A percentile compares a stretch with the other conserved stretches of the same genome.
These are phyloP conservation scores for Saguinus midas DNA, from an alignment of 2,113 vertebrate species.

Conservation along the genomic window DNA sequence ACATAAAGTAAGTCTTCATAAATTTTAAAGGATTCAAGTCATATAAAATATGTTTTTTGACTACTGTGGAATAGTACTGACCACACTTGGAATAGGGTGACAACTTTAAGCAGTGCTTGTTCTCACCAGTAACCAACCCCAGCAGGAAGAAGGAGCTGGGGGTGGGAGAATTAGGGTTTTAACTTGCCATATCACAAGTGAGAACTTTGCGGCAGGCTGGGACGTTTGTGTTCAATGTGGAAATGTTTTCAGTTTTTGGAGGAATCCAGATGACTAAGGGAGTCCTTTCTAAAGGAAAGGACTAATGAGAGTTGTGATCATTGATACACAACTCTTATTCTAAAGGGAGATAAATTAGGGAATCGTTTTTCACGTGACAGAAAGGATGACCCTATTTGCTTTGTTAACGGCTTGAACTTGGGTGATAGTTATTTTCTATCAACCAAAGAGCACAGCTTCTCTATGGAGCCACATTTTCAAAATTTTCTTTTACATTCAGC, in stretches of 20 bases:
- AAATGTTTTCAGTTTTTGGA: conserved; percentile 8
- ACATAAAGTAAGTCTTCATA: neutral
- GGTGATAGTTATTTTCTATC: neutral
- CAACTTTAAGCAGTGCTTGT: neutral
- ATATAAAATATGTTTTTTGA: neutral
- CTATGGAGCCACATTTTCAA: neutral
- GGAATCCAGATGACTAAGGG: neutral
- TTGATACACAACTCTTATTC: neutral
- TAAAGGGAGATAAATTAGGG: neutral
- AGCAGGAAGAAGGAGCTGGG: neutral
- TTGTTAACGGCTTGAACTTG: neutral
- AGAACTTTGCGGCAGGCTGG: conserved; percentile 1
- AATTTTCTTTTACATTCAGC: neutral
- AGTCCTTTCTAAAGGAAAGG: neutral
- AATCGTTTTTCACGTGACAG: neutral
- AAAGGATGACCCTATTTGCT: neutral
- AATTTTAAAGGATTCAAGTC: neutral
- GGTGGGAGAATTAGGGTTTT: neutral
- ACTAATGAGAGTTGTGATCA: neutral
- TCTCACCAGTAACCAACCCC: neutral
- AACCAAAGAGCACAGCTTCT: neutral
- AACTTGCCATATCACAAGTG: neutral
- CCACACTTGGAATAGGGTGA: neutral
- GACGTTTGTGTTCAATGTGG: conserved; percentile 5
- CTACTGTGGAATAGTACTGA: neutral